Evolutionary conservation across 92 coral and sea anemone genomes (phyloP).

Genomic region (Bergia puertoricense): DNA sequence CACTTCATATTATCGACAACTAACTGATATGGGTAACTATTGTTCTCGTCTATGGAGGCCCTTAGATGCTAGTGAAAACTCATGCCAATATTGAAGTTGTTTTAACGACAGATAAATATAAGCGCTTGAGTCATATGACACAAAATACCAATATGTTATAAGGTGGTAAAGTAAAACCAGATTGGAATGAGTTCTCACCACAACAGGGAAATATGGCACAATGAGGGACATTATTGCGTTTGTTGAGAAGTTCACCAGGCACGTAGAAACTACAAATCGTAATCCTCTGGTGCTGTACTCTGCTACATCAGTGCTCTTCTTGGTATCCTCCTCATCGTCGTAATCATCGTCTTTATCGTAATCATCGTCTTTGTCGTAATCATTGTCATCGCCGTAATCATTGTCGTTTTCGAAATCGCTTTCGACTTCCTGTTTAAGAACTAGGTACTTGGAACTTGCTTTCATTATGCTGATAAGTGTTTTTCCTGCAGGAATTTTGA

Average conservation of each 20-base stretch:
- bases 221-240: background rate
- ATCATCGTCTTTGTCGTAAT: background rate
- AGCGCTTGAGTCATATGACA: too few species aligned
- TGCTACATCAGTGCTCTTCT: background rate
- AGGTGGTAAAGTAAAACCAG: background rate
- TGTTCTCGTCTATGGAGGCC: too few species aligned
- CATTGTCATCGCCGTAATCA: background rate
- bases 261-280: background rate
- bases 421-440: background rate
- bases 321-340: background rate
- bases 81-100: too few species aligned
- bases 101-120: background rate
- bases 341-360: background rate
- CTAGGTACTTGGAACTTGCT: background rate
- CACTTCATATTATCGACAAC: too few species aligned
- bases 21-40: too few species aligned
- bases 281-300: background rate
- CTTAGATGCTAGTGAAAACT: too few species aligned
- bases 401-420: background rate
- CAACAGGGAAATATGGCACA: background rate
- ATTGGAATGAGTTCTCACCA: background rate
- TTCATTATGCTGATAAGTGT: too few species aligned
- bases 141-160: too few species aligned
- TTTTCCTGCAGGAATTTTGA: too few species aligned
- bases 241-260: background rate